Percentiles rank a stretch among this genome's conserved stretches.
Evolutionary conservation across 2,888 invertebrate species (phyloP).

Genomic region (Clitarchus hookeri): DNA sequence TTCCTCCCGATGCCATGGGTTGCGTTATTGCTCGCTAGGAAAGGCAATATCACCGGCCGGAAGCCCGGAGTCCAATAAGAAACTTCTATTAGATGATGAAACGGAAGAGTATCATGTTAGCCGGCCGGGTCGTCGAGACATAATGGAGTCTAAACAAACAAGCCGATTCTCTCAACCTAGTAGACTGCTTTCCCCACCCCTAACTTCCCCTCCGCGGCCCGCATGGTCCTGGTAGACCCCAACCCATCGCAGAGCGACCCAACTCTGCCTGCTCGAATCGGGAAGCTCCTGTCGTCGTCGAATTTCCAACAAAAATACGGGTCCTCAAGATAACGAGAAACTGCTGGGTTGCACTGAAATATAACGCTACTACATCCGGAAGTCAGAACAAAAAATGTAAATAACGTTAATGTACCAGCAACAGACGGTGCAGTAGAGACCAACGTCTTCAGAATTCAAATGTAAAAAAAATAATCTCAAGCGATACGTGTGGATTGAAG

Average conservation of each 20-base stretch:
- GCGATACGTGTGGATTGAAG: no score
- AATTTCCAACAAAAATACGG: not conserved
- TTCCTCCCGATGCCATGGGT: not conserved
- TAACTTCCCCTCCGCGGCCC: not conserved
- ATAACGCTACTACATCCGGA: no score
- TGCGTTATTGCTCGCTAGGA: not conserved
- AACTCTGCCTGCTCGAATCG: not conserved
- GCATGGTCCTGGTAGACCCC: not conserved
- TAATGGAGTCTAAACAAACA: slow-evolving; percentile 28
- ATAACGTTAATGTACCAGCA: no score
- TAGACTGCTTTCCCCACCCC: not conserved
- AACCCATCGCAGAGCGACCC: not conserved
- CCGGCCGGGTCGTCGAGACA: slow-evolving; percentile 17
- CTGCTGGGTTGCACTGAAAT: no score
- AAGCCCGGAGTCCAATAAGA: slow-evolving; percentile 20
- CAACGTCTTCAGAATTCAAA: no score
- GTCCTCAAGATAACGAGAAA: no score
- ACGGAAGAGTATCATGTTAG: slow-evolving; percentile 24
- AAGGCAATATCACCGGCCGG: not conserved
- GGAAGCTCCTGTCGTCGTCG: not conserved
- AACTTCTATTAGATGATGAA: slow-evolving; percentile 26
- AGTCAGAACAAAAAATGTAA: no score
- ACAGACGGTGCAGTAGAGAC: no score
- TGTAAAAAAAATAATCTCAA: no score
- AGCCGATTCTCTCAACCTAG: slow-evolving; percentile 9